Evolutionary conservation across 1,140 invertebrate genomes (phyloP), one percentile per base, ranked within the genome.

Genomic region (Nasonia longicornis): DNA sequence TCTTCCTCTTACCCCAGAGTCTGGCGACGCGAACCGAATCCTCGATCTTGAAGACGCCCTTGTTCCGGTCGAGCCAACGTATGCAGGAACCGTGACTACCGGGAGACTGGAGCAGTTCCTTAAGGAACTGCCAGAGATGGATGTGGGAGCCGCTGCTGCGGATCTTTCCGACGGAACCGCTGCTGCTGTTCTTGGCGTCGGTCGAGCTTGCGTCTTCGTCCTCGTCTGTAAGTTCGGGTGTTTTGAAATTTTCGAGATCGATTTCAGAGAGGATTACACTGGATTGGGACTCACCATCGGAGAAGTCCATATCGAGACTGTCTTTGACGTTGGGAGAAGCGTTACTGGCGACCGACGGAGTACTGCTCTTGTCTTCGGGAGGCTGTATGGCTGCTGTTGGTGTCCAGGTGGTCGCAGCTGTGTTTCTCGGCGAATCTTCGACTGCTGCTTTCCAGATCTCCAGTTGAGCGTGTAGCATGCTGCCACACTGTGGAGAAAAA

Each of bases 111-210:
- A 99, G 92, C 14, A 99, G 93, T 90, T 99, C 98, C 87, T 99
- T 98, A 20, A 99, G 92, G 90, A 99, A 99, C 90, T 99, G 98
- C 98, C 98, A 99, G n/a, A 99, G 92, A 87, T 99, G 98, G 84
- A 99, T 99, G 87, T 98, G 97, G 0, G 96, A 95, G 64, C 95
- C 94, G 22, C 93, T 92, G 80, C 91, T 92, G 48, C 93, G 91
- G 83, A 90, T 90, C 81, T 91, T 91, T 8, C 87, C 88, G 79
- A 85, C 85, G 1, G 85, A 72, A 85, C 75, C 83, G 20, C 85
- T 76, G n/a, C 2, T 67, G 22, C 35, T 16, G 74, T 6, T 38
- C 2, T 16, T 77, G 45, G 10, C 78, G 82, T 42, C 80, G 71
- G 11, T 86, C 78, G 20, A 11, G 35, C 35, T 84, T 3, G 89